Evolutionary conservation across 2,113 vertebrate genomes (phyloP).

Genomic region (Gallinago paraguaiae): DNA sequence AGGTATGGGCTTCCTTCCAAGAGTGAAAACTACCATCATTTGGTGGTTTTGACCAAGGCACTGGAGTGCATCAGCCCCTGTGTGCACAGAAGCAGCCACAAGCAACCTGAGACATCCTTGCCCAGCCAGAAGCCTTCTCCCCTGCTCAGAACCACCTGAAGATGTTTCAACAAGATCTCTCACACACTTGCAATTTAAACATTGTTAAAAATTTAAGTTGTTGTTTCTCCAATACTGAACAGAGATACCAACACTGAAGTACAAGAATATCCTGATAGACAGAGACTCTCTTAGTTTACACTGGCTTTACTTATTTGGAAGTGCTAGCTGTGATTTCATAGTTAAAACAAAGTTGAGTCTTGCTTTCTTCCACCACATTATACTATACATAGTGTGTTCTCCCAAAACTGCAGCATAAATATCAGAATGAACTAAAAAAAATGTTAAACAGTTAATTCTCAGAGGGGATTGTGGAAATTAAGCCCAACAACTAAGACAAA

Average conservation of each 20-base stretch:
- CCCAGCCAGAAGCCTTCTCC: neutral
- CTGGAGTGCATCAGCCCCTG: neutral
- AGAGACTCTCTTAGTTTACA: neutral
- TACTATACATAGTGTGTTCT: fast-evolving
- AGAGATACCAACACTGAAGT: fast-evolving
- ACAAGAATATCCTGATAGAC: neutral
- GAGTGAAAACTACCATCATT: fast-evolving
- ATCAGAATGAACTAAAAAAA: neutral
- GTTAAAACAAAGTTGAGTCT: neutral
- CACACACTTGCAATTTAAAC: neutral
- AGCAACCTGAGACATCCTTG: neutral
- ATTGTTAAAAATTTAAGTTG: too few species aligned
- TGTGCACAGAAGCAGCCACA: neutral
- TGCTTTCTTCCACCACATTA: neutral
- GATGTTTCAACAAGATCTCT: neutral
- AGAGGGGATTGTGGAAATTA: neutral
- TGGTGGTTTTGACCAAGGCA: neutral
- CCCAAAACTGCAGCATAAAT: neutral
- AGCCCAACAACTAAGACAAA: neutral
- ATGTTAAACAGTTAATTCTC: neutral
- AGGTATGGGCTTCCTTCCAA: neutral
- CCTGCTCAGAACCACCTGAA: neutral
- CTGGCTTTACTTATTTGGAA: neutral
- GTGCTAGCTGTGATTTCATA: neutral
- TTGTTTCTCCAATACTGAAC: neutral